Evolutionary conservation across 2,113 vertebrate species (phyloP).

Genomic region (Rhea pennata): DNA sequence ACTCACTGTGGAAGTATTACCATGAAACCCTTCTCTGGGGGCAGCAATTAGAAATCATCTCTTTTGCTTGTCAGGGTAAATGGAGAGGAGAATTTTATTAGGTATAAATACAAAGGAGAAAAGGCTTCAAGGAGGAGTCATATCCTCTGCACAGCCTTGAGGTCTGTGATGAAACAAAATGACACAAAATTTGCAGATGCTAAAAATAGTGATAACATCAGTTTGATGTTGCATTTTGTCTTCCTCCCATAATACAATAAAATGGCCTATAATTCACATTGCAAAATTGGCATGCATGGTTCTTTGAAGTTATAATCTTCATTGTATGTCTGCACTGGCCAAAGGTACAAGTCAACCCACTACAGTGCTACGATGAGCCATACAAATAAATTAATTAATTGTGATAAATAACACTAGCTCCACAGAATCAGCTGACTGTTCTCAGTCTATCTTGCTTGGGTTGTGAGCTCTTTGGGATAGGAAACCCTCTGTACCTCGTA

Average conservation of each 20-base stretch:
- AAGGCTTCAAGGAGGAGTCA: neutral
- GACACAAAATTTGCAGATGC: constrained; percentile 49
- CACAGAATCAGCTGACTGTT: neutral
- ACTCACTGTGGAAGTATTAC: neutral
- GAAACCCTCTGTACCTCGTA: neutral
- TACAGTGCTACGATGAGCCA: neutral
- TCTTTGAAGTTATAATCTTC: constrained; percentile 44
- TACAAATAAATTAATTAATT: neutral
- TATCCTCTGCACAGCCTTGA: neutral
- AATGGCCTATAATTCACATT: constrained; percentile 46
- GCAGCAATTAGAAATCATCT: neutral
- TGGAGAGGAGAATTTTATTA: neutral
- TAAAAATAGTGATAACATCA: constrained; percentile 45
- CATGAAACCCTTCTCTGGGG: neutral
- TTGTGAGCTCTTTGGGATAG: neutral
- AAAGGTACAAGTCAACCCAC: constrained; percentile 21
- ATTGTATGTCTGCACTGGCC: neutral
- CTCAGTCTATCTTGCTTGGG: neutral
- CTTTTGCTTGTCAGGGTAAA: neutral
- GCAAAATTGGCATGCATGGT: constrained; percentile 14
- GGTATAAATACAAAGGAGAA: neutral
- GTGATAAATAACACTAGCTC: neutral
- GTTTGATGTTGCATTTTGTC: constrained; percentile 57
- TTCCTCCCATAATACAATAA: constrained; percentile 34
- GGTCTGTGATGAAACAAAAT: constrained; percentile 61